A percentile compares a stretch with the other conserved stretches of the same genome.
phyloP scores from a whole-genome alignment of 2,797 vertebrate species.

The Karalla daura region DNA sequence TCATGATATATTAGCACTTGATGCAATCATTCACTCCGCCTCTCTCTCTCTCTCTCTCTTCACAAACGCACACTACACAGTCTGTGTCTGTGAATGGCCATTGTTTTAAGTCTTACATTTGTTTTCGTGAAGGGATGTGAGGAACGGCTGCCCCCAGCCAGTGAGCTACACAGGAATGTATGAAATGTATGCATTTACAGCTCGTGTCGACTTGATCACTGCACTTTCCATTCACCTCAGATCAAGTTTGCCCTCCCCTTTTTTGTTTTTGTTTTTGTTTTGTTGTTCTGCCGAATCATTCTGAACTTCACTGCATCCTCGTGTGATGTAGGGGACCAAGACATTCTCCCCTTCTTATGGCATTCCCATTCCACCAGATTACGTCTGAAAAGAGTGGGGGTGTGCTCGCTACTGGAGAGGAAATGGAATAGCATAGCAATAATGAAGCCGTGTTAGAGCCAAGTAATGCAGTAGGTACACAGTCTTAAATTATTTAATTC shows the following conservation, averaged over 20 bases:
- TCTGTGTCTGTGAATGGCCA: conserved; percentile 65
- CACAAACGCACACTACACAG: conserved; percentile 65
- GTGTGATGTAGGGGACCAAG: conserved; percentile 77
- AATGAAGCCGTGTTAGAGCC: conserved; percentile 55
- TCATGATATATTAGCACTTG: conserved; percentile 81
- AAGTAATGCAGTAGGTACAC: conserved; percentile 52
- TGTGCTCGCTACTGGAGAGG: conserved; percentile 62
- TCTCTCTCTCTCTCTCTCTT: conserved; percentile 19
- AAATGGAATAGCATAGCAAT: conserved; percentile 77
- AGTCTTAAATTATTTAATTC: conserved; percentile 57
- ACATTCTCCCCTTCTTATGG: conserved; percentile 62
- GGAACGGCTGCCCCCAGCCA: conserved; percentile 54
- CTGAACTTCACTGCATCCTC: conserved; percentile 69
- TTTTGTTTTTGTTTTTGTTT: too few relatives aligned
- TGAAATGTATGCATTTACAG: conserved; percentile 66
- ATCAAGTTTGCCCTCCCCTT: conserved; percentile 71
- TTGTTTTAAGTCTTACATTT: conserved; percentile 70
- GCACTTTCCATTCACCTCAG: conserved; percentile 77
- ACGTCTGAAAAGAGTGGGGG: conserved; percentile 53
- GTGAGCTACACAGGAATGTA: conserved; percentile 76
- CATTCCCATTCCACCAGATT: conserved; percentile 74
- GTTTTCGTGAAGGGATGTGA: conserved; percentile 45
- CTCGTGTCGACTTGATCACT: conserved; percentile 74
- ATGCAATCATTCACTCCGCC: conserved; percentile 77
- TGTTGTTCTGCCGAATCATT: conserved; percentile 54